Percentiles rank a stretch among this genome's conserved stretches.
These are phyloP conservation scores for Andrena praecox DNA, from an alignment of 2,888 invertebrate species.

Conservation along the genomic window DNA sequence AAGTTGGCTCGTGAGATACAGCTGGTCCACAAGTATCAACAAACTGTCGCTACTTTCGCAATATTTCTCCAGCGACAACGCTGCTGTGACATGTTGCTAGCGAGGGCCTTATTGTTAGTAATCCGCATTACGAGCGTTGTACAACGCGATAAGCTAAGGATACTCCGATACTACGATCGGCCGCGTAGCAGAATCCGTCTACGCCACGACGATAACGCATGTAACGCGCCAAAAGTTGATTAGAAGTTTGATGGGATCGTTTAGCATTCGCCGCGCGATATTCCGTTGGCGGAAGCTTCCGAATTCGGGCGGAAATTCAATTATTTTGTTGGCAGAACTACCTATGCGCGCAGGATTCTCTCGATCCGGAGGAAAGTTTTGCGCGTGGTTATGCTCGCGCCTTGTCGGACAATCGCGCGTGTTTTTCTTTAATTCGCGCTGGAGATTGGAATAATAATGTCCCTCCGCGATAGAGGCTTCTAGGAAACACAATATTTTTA, in stretches of 20 bases:
- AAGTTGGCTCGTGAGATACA: not conserved
- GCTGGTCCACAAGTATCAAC: not conserved
- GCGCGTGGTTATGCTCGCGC: not conserved
- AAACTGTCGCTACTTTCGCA: not conserved
- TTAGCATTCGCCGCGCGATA: constrained; percentile 20
- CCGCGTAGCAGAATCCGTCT: not conserved
- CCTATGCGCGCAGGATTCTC: constrained; percentile 3
- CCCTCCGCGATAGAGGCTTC: not conserved
- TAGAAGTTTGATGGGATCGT: constrained; percentile 17
- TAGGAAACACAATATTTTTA: not conserved
- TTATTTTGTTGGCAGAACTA: constrained; percentile 30
- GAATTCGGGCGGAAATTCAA: constrained; percentile 29
- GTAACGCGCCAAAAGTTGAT: constrained; percentile 6
- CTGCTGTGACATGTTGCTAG: too few relatives aligned
- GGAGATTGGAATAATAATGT: constrained; percentile 10
- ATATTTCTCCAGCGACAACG: not conserved
- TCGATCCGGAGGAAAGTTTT: constrained; percentile 12
- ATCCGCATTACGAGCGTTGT: too few relatives aligned
- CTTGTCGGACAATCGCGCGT: not conserved
- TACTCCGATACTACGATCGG: too few relatives aligned
- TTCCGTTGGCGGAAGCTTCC: not conserved
- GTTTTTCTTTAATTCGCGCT: constrained; percentile 1
- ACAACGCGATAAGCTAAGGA: too few relatives aligned
- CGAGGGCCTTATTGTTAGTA: too few relatives aligned
- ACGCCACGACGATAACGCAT: not conserved